These are phyloP conservation scores for Aromia moschata DNA, from an alignment of 2,888 invertebrate genomes.

Conservation along the genomic window DNA sequence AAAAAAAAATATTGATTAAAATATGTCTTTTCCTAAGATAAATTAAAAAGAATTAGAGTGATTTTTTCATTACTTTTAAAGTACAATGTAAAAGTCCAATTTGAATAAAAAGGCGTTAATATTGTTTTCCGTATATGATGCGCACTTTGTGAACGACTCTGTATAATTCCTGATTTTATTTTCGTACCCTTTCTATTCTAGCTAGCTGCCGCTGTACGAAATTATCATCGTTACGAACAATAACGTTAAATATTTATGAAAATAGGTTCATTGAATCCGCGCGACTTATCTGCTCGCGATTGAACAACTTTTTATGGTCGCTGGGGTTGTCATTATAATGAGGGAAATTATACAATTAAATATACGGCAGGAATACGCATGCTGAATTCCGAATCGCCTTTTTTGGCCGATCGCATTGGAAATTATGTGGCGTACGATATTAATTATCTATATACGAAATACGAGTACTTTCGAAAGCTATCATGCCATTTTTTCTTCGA, in stretches of 20 bases:
- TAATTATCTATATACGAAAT: constrained; percentile 32
- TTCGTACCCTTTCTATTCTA: no score
- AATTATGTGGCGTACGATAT: constrained; percentile 27
- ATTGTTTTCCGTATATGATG: no score
- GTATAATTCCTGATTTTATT: no score
- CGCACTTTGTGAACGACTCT: no score
- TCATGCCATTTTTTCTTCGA: background rate
- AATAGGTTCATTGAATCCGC: constrained; percentile 27
- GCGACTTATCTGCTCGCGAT: constrained; percentile 24
- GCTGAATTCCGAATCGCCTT: constrained; percentile 46
- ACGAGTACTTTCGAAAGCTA: background rate
- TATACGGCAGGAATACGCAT: constrained; percentile 42
- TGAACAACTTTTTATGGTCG: constrained; percentile 26
- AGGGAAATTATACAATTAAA: constrained; percentile 51
- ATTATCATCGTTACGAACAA: constrained; percentile 23
- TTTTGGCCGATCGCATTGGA: constrained; percentile 31
- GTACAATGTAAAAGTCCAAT: no score
- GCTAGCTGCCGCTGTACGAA: no score
- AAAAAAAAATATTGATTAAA: no score
- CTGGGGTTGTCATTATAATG: constrained; percentile 47
- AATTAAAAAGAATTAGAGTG: no score
- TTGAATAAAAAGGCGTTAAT: no score
- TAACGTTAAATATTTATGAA: constrained; percentile 29
- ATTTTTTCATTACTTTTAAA: no score
- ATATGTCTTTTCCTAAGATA: no score